Evolutionary conservation across 2,888 invertebrate genomes (phyloP), one percentile per base, ranked within the genome.

Genomic region (Epistrophe eligans): DNA sequence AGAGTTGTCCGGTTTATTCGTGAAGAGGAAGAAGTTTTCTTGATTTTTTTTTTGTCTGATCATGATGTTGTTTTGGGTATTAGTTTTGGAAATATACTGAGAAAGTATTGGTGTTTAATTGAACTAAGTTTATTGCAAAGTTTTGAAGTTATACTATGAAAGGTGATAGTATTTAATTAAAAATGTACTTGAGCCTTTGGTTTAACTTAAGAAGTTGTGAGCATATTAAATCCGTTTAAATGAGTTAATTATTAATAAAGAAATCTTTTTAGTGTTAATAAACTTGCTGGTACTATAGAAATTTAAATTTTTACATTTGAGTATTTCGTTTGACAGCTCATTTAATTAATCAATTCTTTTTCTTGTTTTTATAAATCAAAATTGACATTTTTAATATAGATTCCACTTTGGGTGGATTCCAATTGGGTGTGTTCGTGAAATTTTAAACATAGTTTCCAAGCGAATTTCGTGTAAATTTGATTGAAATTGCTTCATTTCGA

Each of bases 11-110:
- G 19, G 24, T 19, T 40, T 7, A 24, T 40, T 40, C 43, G 43
- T 32, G 13, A 4, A 17, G 8, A 45, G 8, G 76, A 28, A 19
- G 19, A 77, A 71, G 64, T 82, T 82, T 66, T 57, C 10, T 32
- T 6, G 40, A 8, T 13, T 15, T 60, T 8, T 57, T 57, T 19
- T 38, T 38, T 48, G 43, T 48, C 15, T 52, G 11, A 2, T 15
- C 3, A 8, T 7, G 35, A 17, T 38, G 3, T 35, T 58, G 9
- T 48, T 9, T 17, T 4, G 3, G 17, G 48, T 9, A 48, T 17
- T 17, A 48, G 48, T 58, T 58, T 58, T 35, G 8, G 24, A 43
- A 62, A 43, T 19, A 40, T 19, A 40, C 4, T 13, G 8, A 19
- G 10, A 38, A n/a, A 35, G 35, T 35, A 60, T 6, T 24, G 43